Percentiles rank a stretch among this genome's conserved stretches.
Conservation (phyloP, 2,797 vertebrate genomes). For the Ctenosaura bakeri region DNA sequence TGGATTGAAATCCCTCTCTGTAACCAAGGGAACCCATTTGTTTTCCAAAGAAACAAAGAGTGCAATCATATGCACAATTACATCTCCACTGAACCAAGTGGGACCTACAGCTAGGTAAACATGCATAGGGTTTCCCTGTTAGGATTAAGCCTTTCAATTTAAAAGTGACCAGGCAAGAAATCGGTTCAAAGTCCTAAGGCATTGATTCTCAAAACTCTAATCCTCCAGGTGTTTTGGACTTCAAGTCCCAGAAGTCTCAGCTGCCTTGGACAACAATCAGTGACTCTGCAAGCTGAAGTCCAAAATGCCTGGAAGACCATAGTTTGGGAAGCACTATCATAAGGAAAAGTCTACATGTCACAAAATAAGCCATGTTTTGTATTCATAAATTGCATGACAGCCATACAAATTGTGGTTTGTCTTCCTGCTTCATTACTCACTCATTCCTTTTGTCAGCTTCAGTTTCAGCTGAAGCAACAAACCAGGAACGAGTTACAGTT, state of each 20-base stretch:
- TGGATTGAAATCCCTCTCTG: neutral
- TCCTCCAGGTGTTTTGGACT: too few relatives aligned
- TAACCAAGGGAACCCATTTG: neutral
- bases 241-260: too few relatives aligned
- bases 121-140: neutral
- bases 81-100: neutral
- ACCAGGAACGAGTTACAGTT: neutral
- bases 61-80: neutral
- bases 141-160: constrained; percentile 51
- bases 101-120: neutral
- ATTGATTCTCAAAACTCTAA: too few relatives aligned
- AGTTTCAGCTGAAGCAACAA: neutral
- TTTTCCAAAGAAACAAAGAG: too few relatives aligned
- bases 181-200: constrained; percentile 39
- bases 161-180: constrained; percentile 64
- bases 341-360: neutral
- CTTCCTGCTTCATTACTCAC: neutral
- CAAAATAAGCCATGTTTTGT: neutral
- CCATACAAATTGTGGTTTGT: neutral
- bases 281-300: too few relatives aligned
- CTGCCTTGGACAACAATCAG: too few relatives aligned
- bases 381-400: neutral
- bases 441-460: neutral
- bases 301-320: too few relatives aligned
- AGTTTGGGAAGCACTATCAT: too few relatives aligned